These are phyloP conservation scores for Bucco capensis DNA, from an alignment of 2,113 vertebrate genomes.

Conservation along the genomic window DNA sequence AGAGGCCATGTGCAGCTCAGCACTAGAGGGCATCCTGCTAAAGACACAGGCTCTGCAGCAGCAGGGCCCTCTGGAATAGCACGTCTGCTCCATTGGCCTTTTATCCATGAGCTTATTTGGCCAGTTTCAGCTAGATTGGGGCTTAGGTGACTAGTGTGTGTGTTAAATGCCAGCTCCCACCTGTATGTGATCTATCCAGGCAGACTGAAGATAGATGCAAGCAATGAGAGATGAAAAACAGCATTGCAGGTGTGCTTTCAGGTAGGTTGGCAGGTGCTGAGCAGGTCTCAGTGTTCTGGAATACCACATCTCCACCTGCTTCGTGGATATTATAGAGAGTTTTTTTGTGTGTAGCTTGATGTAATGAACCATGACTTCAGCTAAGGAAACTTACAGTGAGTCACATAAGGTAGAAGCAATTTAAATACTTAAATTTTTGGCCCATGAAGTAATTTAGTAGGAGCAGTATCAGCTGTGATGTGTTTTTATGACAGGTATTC, in stretches of 20 bases:
- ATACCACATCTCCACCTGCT: background rate
- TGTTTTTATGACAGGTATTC: background rate
- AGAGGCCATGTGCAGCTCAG: background rate
- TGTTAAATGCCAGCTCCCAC: background rate
- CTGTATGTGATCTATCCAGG: background rate
- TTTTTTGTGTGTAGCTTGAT: background rate
- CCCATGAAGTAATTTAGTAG: background rate
- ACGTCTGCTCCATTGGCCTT: background rate
- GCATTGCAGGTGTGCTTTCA: background rate
- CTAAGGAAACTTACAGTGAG: background rate
- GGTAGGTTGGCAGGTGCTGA: background rate
- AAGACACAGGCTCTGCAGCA: background rate
- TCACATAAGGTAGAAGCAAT: background rate
- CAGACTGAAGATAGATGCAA: background rate
- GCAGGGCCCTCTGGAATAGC: background rate
- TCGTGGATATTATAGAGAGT: background rate
- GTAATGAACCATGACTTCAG: background rate
- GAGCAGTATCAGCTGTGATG: background rate
- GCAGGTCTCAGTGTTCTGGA: background rate
- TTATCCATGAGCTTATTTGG: background rate
- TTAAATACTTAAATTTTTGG: background rate
- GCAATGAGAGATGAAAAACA: background rate
- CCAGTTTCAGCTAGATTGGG: background rate
- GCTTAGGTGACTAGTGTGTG: background rate
- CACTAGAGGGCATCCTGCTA: slow-evolving; percentile 51